Evolutionary conservation across 2,888 invertebrate genomes (phyloP), one percentile per base, ranked within the genome.

Genomic region (Tipula unca): DNA sequence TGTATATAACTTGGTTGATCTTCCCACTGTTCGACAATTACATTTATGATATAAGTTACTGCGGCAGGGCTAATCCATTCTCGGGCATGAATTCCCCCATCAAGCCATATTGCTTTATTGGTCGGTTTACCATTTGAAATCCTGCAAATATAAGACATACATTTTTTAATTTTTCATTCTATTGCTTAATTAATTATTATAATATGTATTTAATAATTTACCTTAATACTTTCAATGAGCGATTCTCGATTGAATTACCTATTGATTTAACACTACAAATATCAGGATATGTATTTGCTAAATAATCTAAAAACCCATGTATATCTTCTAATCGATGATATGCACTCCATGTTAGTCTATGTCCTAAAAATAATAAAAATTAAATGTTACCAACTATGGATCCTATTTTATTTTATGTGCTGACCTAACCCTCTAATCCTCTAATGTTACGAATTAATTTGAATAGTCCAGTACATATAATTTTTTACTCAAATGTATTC

Each of bases 61-160:
- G 94, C 93, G 0, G 96, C 95, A 0, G 95, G 94, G 82, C 95
- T 94, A 88, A 97, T 96, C 96, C 96, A 98, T 92, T 98, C 98
- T 29, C 98, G 93, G 0, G 97, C 96, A 88, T 97, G 97, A 87
- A 97, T 96, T 25, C 96, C 95, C 0, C 94, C 95, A 88, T 95
- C 95, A 82, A 95, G 90, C 95, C 95, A 96, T 13, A 96, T 92
- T 0, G 94, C 94, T 0, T 92, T 91, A 87, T 94, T 95, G 5
- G 90, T 90, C 0, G 90, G 88, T 36, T 92, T 91, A 4, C 95
- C 95, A 88, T 95, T 95, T 3, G 95, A 95, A 87, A 96, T 94
- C 88, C 94, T 93, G 3, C 3, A 69, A n/a, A n/a, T n/a, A 6
- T 20, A 17, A 48, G 25, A 17, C 20, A 6, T 2, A 32, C 1